These are phyloP conservation scores for Corythaeola cristata DNA, from an alignment of 2,113 vertebrate species.

Conservation along the genomic window DNA sequence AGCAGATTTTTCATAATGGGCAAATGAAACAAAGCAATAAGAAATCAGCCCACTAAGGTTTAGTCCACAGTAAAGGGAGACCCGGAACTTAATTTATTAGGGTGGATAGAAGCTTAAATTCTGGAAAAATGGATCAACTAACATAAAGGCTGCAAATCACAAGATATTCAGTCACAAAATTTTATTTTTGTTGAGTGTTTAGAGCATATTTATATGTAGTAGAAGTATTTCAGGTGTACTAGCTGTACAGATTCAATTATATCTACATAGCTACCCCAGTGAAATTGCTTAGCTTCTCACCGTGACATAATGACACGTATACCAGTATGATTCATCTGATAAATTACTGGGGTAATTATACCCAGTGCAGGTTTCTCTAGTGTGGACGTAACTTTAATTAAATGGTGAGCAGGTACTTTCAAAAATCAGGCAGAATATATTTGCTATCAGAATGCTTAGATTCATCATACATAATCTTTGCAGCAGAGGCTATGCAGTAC, in stretches of 20 bases:
- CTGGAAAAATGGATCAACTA: not conserved
- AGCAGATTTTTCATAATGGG: not conserved
- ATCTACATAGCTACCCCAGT: not conserved
- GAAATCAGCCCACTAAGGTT: not conserved
- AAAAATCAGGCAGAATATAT: not conserved
- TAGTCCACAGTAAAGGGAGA: not conserved
- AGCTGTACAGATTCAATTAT: not conserved
- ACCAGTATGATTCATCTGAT: conserved; percentile 44
- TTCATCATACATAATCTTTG: not conserved
- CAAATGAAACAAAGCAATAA: not conserved
- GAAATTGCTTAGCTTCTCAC: conserved; percentile 19
- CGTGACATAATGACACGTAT: not conserved
- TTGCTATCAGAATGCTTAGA: not conserved
- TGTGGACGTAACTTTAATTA: conserved; percentile 45
- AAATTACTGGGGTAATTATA: conserved; percentile 43
- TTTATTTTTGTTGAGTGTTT: not conserved
- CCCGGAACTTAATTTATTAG: not conserved
- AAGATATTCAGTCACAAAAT: not conserved
- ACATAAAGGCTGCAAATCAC: not conserved
- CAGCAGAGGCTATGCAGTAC: not conserved
- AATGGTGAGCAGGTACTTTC: not conserved
- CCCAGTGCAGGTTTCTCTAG: not conserved
- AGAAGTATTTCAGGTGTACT: not conserved
- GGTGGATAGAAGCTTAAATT: not conserved
- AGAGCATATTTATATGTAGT: not conserved